These are phyloP conservation scores for Tetranychus urticae DNA, from an alignment of 1,140 invertebrate species.

Conservation along the genomic window DNA sequence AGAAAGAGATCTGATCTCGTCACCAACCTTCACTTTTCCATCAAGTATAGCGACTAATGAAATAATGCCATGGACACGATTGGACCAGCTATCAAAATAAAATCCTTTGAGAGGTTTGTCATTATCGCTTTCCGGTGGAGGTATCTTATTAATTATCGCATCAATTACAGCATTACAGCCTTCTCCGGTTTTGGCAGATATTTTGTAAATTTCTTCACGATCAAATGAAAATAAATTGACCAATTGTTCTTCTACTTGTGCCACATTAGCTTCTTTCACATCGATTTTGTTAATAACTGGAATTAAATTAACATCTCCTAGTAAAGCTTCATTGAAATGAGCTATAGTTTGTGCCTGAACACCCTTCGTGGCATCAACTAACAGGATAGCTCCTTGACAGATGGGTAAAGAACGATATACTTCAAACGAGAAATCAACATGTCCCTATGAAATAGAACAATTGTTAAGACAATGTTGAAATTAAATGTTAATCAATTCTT, in stretches of 20 bases:
- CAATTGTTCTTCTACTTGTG: conserved; percentile 49
- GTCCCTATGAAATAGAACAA: conserved; percentile 31
- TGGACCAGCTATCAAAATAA: conserved; percentile 84
- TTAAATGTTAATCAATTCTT: conserved; percentile 7
- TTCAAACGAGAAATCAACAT: conserved; percentile 95
- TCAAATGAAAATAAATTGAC: conserved; percentile 61
- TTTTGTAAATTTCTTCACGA: conserved; percentile 35
- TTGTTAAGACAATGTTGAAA: background rate
- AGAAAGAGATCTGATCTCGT: conserved; percentile 34
- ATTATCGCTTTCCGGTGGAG: conserved; percentile 34
- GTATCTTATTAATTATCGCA: conserved; percentile 48
- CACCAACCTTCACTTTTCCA: conserved; percentile 40
- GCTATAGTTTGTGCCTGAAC: conserved; percentile 94
- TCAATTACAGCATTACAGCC: conserved; percentile 50
- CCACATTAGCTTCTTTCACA: conserved; percentile 65
- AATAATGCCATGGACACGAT: conserved; percentile 60
- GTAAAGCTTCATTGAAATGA: conserved; percentile 78
- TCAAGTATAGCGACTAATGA: conserved; percentile 51
- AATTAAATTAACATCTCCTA: conserved; percentile 51
- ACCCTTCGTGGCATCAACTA: conserved; percentile 80
- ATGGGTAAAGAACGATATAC: conserved; percentile 58
- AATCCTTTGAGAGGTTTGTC: conserved; percentile 44
- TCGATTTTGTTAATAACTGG: conserved; percentile 95
- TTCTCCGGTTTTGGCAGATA: conserved; percentile 65
- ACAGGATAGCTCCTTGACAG: conserved; percentile 76